Evolutionary conservation across 2,888 invertebrate species (phyloP).

Genomic region (Leptinotarsa tumamoca): DNA sequence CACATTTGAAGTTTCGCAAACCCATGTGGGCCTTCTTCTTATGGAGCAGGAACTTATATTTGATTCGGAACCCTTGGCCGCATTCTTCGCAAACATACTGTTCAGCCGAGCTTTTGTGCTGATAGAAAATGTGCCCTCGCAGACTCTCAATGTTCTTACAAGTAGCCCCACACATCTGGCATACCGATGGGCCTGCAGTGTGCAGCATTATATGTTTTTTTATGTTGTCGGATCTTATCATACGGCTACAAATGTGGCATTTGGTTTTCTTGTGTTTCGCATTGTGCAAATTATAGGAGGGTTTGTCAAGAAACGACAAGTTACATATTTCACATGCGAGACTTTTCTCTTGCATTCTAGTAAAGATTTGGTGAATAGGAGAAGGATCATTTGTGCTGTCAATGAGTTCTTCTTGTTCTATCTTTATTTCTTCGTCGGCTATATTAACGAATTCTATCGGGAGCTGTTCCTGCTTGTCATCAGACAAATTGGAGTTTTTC

Average conservation of each 20-base stretch:
- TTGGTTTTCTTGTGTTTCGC: slow-evolving; percentile 54
- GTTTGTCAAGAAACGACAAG: slow-evolving; percentile 28
- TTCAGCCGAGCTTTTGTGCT: slow-evolving; percentile 55
- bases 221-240: slow-evolving; percentile 53
- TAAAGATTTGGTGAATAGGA: background rate
- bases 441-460: slow-evolving; percentile 35
- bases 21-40: slow-evolving; percentile 57
- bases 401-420: slow-evolving; percentile 1
- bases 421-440: slow-evolving; percentile 17
- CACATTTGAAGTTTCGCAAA: slow-evolving; percentile 53
- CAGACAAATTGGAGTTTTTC: background rate
- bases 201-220: slow-evolving; percentile 55
- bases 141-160: slow-evolving; percentile 60
- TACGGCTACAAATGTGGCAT: slow-evolving; percentile 53
- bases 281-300: slow-evolving; percentile 43
- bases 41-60: slow-evolving; percentile 57
- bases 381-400: slow-evolving; percentile 22
- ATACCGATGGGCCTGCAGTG: slow-evolving; percentile 52
- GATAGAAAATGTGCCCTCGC: slow-evolving; percentile 59
- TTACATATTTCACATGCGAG: slow-evolving; percentile 41
- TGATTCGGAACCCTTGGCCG: slow-evolving; percentile 54
- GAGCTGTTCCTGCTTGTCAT: slow-evolving; percentile 9
- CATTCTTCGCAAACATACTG: slow-evolving; percentile 59
- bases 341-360: slow-evolving; percentile 16
- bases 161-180: slow-evolving; percentile 57